Base-by-base conservation (phyloP, 2,888 invertebrate genomes). In the Dryobota labecula region DNA sequence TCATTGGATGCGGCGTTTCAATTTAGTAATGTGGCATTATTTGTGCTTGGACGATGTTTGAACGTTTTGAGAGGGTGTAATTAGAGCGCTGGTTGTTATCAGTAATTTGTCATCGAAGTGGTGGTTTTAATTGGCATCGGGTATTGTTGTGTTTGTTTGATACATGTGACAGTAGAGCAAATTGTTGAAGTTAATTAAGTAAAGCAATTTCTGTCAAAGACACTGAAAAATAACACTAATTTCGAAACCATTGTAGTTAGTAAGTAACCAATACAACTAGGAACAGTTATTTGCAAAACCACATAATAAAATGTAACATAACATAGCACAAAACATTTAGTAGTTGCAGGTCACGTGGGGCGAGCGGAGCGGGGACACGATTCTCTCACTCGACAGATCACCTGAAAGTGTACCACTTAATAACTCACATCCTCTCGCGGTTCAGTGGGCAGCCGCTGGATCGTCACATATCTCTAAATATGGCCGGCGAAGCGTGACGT, bases 401-500 rank as follows among this genome's bases (percentile, higher is more conserved):
- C 93, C 94, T 95, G 96, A 94, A 94, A 94, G 94, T 94, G 94
- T 94, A 94, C 94, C 94, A 95, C 94, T 95, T 95, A 95, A 95
- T 95, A 93, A 94, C 95, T 95, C 95, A 94, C 95, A 94, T 95
- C 95, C 94, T 93, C 92, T 91, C 91, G 90, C 95, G 94, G 96
- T 93, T 95, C 96, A 96, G 88, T 96, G 96, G 93, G 94, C 95
- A 94, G 88, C 89, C 95, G 94, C 92, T 95, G 95, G 93, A 94
- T 94, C 95, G 96, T 94, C 95, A 95, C 95, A 93, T 92, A 95
- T 94, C 94, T 95, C 95, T 95, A 95, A 96, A 95, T 95, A 95
- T 93, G 95, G 90, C 88, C 94, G 91, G 77, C 91, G 92, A 90
- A 94, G 94, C 95, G 94, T 93, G 89, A 84, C 85, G 88, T 73